Percentiles rank a stretch among this genome's conserved stretches.
Evolutionary conservation across 1,140 invertebrate species (phyloP).

Genomic region (Oreohelix idahoensis): DNA sequence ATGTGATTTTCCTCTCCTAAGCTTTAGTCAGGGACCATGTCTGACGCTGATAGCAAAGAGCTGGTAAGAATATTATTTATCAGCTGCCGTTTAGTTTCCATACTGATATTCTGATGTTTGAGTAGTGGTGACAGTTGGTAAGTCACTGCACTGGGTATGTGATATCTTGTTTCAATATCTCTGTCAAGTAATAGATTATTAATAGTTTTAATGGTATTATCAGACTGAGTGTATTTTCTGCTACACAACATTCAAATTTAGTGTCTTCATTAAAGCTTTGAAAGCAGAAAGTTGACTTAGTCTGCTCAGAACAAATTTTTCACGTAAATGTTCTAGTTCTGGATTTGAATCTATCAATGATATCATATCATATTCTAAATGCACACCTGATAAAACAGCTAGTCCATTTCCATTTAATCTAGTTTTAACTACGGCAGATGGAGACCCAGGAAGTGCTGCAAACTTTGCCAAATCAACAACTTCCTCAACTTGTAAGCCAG

Average conservation of each 20-base stretch:
- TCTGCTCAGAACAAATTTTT: conserved; percentile 15
- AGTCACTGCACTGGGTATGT: too few species aligned
- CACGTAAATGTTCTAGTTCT: conserved; percentile 34
- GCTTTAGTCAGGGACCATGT: too few species aligned
- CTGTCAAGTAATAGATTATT: too few species aligned
- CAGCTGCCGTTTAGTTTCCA: too few species aligned
- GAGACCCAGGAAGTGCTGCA: conserved; percentile 31
- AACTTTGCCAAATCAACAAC: conserved; percentile 36
- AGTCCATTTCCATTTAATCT: conserved; percentile 49
- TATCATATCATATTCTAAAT: conserved; percentile 56
- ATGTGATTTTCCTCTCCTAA: too few species aligned
- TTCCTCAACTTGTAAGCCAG: background rate
- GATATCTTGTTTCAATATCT: too few species aligned
- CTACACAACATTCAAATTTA: background rate
- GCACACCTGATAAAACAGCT: conserved; percentile 57
- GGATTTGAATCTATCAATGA: conserved; percentile 36
- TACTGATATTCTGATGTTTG: too few species aligned
- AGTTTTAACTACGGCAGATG: conserved; percentile 54
- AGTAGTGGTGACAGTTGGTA: too few species aligned
- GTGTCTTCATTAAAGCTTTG: background rate
- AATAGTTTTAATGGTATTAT: too few species aligned
- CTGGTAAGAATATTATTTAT: too few species aligned
- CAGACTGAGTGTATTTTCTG: background rate
- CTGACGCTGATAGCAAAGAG: too few species aligned
- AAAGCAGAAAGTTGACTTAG: background rate